Evolutionary conservation across 2,797 vertebrate genomes (phyloP).

Genomic region (Notamacropus eugenii): DNA sequence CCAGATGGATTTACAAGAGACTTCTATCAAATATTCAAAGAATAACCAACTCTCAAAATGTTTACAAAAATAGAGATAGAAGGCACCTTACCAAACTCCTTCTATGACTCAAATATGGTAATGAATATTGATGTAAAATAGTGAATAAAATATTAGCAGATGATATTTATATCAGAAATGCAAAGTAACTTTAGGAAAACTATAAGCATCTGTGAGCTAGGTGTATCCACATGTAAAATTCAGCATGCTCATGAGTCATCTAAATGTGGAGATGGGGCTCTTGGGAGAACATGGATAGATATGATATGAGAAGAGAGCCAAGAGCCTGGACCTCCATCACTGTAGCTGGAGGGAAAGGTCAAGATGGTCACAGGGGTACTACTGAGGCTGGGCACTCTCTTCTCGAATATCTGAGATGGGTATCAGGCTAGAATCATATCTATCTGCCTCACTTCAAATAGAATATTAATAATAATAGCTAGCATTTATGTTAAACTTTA

Average conservation of each 20-base stretch:
- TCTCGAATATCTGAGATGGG: not conserved
- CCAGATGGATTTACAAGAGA: not conserved
- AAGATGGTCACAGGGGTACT: not conserved
- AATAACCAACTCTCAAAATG: not conserved
- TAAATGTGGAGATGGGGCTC: not conserved
- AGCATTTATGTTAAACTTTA: not conserved
- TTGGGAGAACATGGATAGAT: not conserved
- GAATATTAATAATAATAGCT: not conserved
- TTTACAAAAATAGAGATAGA: not conserved
- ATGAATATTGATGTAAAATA: not conserved
- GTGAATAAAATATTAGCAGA: not conserved
- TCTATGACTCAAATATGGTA: not conserved
- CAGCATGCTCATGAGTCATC: not conserved
- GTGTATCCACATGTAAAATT: not conserved
- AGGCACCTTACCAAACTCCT: not conserved
- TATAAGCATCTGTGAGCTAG: not conserved
- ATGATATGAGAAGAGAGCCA: not conserved
- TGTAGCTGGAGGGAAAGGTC: not conserved
- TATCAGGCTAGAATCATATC: not conserved
- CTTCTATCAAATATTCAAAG: conserved; percentile 1
- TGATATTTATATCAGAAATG: not conserved
- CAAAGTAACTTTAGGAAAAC: not conserved
- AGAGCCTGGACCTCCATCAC: not conserved
- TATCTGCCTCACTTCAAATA: not conserved
- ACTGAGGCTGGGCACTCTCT: not conserved